phyloP scores from a whole-genome alignment of 2,113 vertebrate genomes.

The Martes martes region DNA sequence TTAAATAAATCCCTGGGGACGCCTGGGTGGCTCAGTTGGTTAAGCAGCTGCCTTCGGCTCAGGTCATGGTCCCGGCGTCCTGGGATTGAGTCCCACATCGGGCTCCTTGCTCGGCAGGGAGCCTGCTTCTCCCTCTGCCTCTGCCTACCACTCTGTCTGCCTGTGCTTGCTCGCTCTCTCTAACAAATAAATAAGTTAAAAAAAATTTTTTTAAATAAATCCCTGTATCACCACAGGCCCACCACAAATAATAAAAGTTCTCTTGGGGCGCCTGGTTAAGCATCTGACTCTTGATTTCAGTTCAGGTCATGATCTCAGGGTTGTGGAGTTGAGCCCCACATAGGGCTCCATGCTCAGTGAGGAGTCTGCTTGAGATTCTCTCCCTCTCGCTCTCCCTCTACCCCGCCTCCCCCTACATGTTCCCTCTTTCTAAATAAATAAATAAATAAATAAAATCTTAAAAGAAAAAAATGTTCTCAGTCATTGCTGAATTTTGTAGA shows the following conservation, averaged over 20 bases:
- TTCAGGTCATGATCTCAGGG: not conserved
- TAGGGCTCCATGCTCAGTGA: not conserved
- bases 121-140: too few species aligned
- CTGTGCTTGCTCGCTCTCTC: too few species aligned
- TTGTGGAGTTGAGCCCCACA: not conserved
- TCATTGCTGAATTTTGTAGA: not conserved
- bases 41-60: too few species aligned
- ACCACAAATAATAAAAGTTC: not conserved
- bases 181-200: too few species aligned
- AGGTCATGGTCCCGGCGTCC: too few species aligned
- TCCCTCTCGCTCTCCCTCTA: not conserved
- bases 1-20: not conserved
- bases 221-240: not conserved
- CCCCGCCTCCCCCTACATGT: rapidly evolving
- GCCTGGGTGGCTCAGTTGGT: too few species aligned
- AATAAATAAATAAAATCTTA: not conserved
- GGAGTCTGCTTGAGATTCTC: not conserved
- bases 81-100: too few species aligned
- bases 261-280: not conserved
- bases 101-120: too few species aligned
- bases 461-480: not conserved
- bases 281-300: not conserved
- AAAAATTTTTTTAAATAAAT: conserved; percentile 3
- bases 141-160: too few species aligned
- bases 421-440: not conserved